A percentile compares a stretch with the other conserved stretches of the same genome.
Conservation (phyloP, 2,113 vertebrate species). For the Petrocephalus microphthalmus region DNA sequence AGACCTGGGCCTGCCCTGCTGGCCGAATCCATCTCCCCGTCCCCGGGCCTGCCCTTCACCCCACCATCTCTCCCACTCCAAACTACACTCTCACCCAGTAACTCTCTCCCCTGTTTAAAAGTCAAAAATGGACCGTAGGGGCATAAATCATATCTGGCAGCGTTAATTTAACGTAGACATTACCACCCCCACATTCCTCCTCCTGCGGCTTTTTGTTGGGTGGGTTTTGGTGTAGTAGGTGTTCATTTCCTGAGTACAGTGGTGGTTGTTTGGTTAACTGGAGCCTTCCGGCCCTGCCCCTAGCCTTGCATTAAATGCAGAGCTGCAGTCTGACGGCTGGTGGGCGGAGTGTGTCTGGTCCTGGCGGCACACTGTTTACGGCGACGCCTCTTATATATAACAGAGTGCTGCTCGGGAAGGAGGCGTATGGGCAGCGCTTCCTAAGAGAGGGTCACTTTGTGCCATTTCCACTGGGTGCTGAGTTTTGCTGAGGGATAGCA, state of each 20-base stretch:
- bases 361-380: not conserved
- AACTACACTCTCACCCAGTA: constrained; percentile 4
- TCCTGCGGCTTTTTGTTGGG: not conserved
- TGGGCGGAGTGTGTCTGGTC: not conserved
- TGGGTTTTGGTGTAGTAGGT: not conserved
- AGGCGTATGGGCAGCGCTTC: not conserved
- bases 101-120: constrained; percentile 18
- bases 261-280: not conserved
- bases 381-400: not conserved
- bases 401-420: not conserved
- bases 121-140: not conserved
- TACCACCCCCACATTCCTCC: not conserved
- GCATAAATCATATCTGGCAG: not conserved
- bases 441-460: too few relatives aligned
- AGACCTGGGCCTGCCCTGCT: constrained; percentile 44
- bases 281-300: not conserved
- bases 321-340: not conserved
- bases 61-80: not conserved
- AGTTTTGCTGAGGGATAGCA: too few relatives aligned
- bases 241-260: not conserved
- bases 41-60: constrained; percentile 53
- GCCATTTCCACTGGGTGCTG: too few relatives aligned
- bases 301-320: not conserved
- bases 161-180: not conserved
- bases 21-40: constrained; percentile 56